Percentiles rank a stretch among this genome's conserved stretches.
These are phyloP conservation scores for Scelioninae gen. 1 DNA, from an alignment of 2,888 invertebrate species.

Conservation along the genomic window DNA sequence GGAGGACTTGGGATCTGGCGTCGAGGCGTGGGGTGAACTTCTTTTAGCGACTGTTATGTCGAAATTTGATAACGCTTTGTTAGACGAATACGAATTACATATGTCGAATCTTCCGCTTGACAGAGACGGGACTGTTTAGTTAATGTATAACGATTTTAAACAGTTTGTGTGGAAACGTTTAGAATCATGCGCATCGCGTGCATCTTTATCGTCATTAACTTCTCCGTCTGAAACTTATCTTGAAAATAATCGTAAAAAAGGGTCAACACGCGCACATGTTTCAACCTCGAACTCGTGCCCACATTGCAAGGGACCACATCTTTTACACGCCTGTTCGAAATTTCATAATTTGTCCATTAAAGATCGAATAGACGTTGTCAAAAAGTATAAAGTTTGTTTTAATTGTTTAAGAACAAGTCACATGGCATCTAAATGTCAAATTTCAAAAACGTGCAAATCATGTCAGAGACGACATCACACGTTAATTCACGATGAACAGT, in stretches of 20 bases:
- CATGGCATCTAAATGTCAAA: neutral
- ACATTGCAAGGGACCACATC: neutral
- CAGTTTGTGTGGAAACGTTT: neutral
- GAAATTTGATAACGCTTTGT: neutral
- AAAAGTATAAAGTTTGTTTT: neutral
- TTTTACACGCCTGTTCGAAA: too few relatives aligned
- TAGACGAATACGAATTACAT: neutral
- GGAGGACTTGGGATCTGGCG: slow-evolving; percentile 12
- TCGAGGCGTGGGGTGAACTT: slow-evolving; percentile 18
- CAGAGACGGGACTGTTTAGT: too few relatives aligned
- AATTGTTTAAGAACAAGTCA: neutral
- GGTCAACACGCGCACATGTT: neutral
- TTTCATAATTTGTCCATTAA: neutral
- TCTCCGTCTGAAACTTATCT: too few relatives aligned
- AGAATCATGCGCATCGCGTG: neutral
- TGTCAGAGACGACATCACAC: neutral
- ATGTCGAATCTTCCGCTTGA: neutral
- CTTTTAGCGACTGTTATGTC: slow-evolving; percentile 6
- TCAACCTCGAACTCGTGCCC: neutral
- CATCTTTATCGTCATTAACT: too few relatives aligned
- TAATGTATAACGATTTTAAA: neutral
- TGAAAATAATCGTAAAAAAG: too few relatives aligned
- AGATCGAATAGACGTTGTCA: neutral
- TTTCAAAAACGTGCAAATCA: neutral
- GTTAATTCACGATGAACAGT: neutral